Base-by-base conservation (phyloP, 1,140 invertebrate genomes). In the Leptopilina clavipes region DNA sequence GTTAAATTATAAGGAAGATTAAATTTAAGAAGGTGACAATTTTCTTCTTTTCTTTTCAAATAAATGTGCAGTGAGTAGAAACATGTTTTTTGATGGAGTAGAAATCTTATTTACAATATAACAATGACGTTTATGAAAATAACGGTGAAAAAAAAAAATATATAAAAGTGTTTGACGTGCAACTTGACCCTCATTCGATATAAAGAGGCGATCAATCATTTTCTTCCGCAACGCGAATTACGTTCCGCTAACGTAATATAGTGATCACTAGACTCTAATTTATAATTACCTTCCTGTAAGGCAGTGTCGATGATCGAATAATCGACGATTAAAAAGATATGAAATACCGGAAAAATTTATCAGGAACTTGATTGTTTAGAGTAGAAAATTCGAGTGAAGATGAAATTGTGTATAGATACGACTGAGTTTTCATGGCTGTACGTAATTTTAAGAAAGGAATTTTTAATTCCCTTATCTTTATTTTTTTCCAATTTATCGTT, bases 261-360 rank as follows among this genome's bases (percentile, higher is more conserved):
- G 59, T 65, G 59, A 65, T 65, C 12, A 11, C 25, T 65, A 65
- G 59, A 65, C 59, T 65, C 22, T 65, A 65, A 31, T 65, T 65
- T 31, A 65, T 31, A 37, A 65, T n/a, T 22, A 65, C 22, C 22
- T 31, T 31, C 25, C 22, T 12, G 11, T 14, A 31, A 31, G 59
- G 59, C 59, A 12, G 59, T 65, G 59, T 22, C 22, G 22, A 31
- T 31, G 48, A 56, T 56, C 22, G 31, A 40, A 59, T 31, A 44
- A 65, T 59, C 37, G 70, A 75, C 40, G 17, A 44, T 31, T 52
- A 44, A 59, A 48, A 8, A 74, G 22, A 70, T 54, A 45, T 22
- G 43, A 76, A 56, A 40, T 17, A 22, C 54, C 12, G 18, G 19
- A 56, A 40, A 52, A 54, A 76, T 75, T 71, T 54, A 71, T 71